Evolutionary conservation across 2,797 vertebrate species (phyloP), one percentile per base, ranked within the genome.

Genomic region (Enteromius argenteus): DNA sequence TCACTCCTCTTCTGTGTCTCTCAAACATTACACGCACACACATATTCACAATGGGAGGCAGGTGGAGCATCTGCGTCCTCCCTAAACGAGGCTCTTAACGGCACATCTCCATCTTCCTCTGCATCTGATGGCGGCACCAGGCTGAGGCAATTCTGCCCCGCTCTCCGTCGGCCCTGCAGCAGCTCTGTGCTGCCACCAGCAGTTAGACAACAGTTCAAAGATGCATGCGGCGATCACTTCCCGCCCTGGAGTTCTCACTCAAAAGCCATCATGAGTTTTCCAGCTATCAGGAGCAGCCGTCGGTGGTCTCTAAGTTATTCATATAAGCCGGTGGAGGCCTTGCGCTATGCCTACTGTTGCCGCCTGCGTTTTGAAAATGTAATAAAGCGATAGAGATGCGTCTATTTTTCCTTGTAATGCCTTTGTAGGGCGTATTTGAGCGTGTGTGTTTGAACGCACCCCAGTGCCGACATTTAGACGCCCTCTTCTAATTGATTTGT

Each of bases 401-500:
- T 21, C 66, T 79, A 76, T 86, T 60, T 79, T 72, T 84, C 81
- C 14, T 37, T 56, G 53, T 53, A 79, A 85, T 79, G 72, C 23
- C 30, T 44, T 53, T 76, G 4, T 39, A 2, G 14, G 32, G 46
- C 14, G 9, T 79, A 32, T 62, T 51, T 81, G 69, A 79, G 64
- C 62, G 9, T 67, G 51, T 62, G 53, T 82, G 77, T 85, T 86
- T 72, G 42, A 58, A 60, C 32, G 75, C 60, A 30, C 56, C 79
- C 74, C 84, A 46, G 74, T 44, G 51, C 74, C 44, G 69, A 60
- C 80, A 60, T 85, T 85, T 86, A 71, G 83, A 80, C 17, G 3
- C 72, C 69, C 78, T 75, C 76, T 76, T 37, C 72, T 88, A 86
- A 90, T 89, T 91, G 90, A 89, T 86, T 90, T 89, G 87, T 88